Percentiles rank a stretch among this genome's conserved stretches.
phyloP scores from a whole-genome alignment of 2,113 vertebrate genomes.

The Myocastor coypus region DNA sequence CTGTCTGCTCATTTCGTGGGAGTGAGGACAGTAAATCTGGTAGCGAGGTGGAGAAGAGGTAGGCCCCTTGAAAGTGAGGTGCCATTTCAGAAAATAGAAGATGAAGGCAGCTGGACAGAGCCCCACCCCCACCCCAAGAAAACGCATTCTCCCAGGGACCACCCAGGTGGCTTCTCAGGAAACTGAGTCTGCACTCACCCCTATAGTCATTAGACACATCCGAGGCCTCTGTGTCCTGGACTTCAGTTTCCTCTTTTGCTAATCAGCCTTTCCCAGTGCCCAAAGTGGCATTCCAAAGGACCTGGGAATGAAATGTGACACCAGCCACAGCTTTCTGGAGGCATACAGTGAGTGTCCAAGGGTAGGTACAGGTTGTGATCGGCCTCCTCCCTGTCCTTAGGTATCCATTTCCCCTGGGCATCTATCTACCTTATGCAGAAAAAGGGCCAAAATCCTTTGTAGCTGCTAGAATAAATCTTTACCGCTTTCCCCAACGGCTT shows the following conservation, averaged over 20 bases:
- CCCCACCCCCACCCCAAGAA: not conserved
- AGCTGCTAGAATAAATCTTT: not conserved
- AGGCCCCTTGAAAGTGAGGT: slow-evolving; percentile 32
- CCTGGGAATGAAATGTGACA: not conserved
- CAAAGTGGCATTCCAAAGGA: not conserved
- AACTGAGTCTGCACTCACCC: not conserved
- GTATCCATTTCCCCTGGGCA: not conserved
- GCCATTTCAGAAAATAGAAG: not conserved
- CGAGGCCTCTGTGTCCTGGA: not conserved
- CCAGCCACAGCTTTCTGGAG: not conserved
- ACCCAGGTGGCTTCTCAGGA: not conserved
- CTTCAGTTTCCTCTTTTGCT: slow-evolving; percentile 24
- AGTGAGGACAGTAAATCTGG: not conserved
- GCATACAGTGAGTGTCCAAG: too few species aligned
- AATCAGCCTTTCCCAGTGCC: not conserved
- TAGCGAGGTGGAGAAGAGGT: not conserved
- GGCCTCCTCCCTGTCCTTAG: not conserved
- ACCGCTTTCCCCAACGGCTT: not conserved
- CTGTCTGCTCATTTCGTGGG: slow-evolving; percentile 61
- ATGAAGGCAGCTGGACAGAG: slow-evolving; percentile 21
- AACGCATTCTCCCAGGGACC: not conserved
- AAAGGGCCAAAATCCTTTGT: not conserved
- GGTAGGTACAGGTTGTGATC: not conserved
- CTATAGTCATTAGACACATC: not conserved
- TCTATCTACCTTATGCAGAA: not conserved